Conservation (phyloP, 2,113 vertebrate genomes). For the Andinoacara biseriatus region DNA sequence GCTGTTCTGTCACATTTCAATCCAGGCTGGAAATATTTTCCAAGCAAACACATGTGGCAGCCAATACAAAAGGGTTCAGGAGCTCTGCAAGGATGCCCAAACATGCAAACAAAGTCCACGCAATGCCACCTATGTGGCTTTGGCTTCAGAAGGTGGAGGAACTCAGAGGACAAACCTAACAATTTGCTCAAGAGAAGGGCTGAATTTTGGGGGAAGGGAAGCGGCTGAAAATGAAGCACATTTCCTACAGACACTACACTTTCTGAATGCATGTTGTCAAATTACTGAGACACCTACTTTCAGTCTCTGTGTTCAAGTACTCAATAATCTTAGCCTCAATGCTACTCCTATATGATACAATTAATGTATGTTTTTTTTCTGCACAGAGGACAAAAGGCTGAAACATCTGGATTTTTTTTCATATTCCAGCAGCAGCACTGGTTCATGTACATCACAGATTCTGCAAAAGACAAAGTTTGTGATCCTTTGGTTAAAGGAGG, state of each 20-base stretch:
- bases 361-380: not conserved
- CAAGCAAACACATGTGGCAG: slow-evolving; percentile 53
- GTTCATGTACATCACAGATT: not conserved
- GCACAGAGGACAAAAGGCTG: not conserved
- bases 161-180: slow-evolving; percentile 48
- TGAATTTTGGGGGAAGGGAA: slow-evolving; percentile 6
- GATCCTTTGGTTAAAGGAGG: not conserved
- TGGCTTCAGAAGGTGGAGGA: slow-evolving; percentile 20
- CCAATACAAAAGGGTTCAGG: slow-evolving; percentile 42
- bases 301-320: not conserved
- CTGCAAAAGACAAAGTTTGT: not conserved
- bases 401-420: not conserved
- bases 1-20: slow-evolving; percentile 50
- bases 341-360: not conserved
- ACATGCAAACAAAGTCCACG: slow-evolving; percentile 52
- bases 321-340: not conserved
- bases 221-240: not conserved
- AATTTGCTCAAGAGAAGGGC: slow-evolving; percentile 52
- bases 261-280: not conserved
- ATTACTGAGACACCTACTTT: not conserved
- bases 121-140: slow-evolving; percentile 40
- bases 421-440: not conserved
- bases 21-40: slow-evolving; percentile 48
- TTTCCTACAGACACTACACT: not conserved
- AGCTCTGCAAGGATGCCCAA: slow-evolving; percentile 51